phyloP scores from a whole-genome alignment of 2,888 invertebrate species.

The Fragum fragum region DNA sequence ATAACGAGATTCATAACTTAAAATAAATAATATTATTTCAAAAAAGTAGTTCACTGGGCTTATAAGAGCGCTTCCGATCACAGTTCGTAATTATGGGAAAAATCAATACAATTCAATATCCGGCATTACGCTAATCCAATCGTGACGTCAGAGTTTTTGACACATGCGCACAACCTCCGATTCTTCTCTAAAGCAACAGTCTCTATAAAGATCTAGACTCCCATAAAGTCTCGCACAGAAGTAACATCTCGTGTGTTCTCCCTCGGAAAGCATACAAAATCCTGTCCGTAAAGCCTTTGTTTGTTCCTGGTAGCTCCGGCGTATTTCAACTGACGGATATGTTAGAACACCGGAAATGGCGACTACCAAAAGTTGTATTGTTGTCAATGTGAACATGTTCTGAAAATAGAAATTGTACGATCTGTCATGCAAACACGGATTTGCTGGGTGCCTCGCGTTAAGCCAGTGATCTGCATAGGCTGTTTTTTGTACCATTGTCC shows the following conservation, averaged over 20 bases:
- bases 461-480: too few species aligned
- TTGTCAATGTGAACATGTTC: slow-evolving; percentile 49
- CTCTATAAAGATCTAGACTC: slow-evolving; percentile 55
- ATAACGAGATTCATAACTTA: background rate
- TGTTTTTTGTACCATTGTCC: too few species aligned
- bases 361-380: slow-evolving; percentile 47
- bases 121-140: background rate
- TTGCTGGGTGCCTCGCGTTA: too few species aligned
- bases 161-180: slow-evolving; percentile 39
- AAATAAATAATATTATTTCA: background rate
- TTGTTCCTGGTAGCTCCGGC: slow-evolving; percentile 58
- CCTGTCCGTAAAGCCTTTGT: slow-evolving; percentile 56
- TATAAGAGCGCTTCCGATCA: background rate
- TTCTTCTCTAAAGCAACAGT: slow-evolving; percentile 47
- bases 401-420: slow-evolving; percentile 40
- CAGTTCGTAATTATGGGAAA: background rate
- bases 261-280: slow-evolving; percentile 51
- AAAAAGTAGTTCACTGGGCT: background rate
- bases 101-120: background rate
- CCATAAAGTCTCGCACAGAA: slow-evolving; percentile 58
- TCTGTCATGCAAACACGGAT: too few species aligned
- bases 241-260: slow-evolving; percentile 57
- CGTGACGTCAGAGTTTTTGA: slow-evolving; percentile 22
- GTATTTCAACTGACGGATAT: slow-evolving; percentile 56
- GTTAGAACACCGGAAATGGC: slow-evolving; percentile 52